Evolutionary conservation across 2,113 vertebrate genomes (phyloP).

Genomic region (Myotis yumanensis): DNA sequence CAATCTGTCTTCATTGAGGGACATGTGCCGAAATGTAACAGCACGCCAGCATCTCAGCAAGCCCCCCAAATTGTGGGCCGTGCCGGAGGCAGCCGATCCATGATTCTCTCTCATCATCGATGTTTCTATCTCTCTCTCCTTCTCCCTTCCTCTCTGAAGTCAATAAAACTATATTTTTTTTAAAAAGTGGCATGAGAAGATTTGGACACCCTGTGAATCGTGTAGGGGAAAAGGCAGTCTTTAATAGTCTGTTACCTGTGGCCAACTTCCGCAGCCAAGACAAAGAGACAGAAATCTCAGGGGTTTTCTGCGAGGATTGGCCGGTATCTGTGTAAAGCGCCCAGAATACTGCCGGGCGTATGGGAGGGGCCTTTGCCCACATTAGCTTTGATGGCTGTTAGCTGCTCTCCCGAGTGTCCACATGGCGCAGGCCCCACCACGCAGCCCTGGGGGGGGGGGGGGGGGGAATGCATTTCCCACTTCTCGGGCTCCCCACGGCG

Average conservation of each 20-base stretch:
- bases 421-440: background rate
- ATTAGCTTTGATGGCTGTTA: background rate
- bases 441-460: background rate
- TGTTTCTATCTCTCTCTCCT: no score
- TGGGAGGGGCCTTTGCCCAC: background rate
- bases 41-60: background rate
- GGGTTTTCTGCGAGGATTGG: background rate
- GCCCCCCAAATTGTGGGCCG: background rate
- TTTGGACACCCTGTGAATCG: no score
- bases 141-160: no score
- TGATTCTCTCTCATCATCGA: no score
- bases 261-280: background rate
- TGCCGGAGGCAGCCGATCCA: no score
- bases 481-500: background rate
- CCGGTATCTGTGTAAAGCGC: background rate
- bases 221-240: background rate
- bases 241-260: background rate
- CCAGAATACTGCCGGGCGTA: fast-evolving
- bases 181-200: background rate
- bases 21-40: background rate
- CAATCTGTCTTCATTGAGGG: background rate
- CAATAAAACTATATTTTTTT: background rate
- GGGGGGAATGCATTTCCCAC: background rate
- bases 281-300: background rate
- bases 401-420: fast-evolving